Base-by-base conservation (phyloP, 2,888 invertebrate genomes). In the Eristalis tenax region DNA sequence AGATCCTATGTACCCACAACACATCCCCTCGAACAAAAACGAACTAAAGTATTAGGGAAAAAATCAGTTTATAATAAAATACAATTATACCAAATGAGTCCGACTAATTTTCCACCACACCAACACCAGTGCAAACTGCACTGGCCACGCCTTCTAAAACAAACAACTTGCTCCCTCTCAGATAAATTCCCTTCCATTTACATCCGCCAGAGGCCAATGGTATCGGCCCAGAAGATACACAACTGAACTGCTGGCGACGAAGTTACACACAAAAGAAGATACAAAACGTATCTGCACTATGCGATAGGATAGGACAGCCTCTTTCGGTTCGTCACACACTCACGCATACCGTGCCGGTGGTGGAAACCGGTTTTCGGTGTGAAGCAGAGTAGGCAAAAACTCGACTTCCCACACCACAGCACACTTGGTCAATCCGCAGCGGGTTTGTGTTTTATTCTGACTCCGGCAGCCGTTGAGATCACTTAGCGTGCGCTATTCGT, bases 381-480 rank as follows among this genome's bases (percentile, higher is more conserved):
- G 65, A 83, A 69, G 73, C 40, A 23, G 74, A 80, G n/a, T 64
- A 73, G 68, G 22, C 65, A 87, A 76, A 83, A 87, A 88, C 80
- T 61, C 78, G 80, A 77, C 80, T 87, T 87, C 87, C 88, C 88
- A 88, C 88, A 88, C 77, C 59, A 74, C 88, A 88, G 59, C 84
- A 88, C 80, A 88, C 84, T 92, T 92, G 91, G 91, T 90, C 89
- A 82, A 86, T 89, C 88, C 68, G 89, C 83, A 64, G 89, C 77
- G 90, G 88, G 88, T 90, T 91, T 90, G 90, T 89, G 89, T 90
- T 90, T 92, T 91, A 93, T 93, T 93, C 92, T 91, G 91, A 91
- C 92, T 90, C 90, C 90, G 91, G 91, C 91, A 91, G 92, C 92
- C 92, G 92, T 91, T 90, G 91, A 92, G 92, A 79, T 88, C 91